Conservation (phyloP, 2,797 vertebrate genomes). For the Amniataba percoides region DNA sequence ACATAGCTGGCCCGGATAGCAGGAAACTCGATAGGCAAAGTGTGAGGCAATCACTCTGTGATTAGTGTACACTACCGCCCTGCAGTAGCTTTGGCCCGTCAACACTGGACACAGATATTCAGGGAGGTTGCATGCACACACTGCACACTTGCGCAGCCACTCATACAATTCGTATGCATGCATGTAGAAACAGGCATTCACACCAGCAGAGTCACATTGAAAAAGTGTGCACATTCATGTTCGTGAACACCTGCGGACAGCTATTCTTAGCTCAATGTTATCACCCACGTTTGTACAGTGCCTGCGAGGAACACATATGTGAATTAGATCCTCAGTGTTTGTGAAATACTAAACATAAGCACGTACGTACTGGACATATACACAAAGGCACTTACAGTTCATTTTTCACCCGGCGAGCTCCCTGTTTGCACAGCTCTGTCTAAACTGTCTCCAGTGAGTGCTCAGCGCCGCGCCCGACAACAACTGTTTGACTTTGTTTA, state of each 20-base stretch:
- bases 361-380: background rate
- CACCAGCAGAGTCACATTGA: background rate
- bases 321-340: constrained; percentile 17
- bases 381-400: constrained; percentile 24
- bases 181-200: constrained; percentile 1
- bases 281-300: constrained; percentile 1
- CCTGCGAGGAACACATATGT: constrained; percentile 5
- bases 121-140: constrained; percentile 3
- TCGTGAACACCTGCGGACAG: background rate
- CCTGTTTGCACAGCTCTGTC: constrained; percentile 46
- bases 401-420: constrained; percentile 13
- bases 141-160: constrained; percentile 5
- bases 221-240: background rate
- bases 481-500: constrained; percentile 39
- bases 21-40: constrained; percentile 66
- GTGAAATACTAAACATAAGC: background rate
- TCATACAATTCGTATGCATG: background rate
- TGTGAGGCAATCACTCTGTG: constrained; percentile 57
- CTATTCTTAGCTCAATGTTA: constrained; percentile 29
- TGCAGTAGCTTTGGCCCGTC: constrained; percentile 24
- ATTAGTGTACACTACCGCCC: constrained; percentile 31
- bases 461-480: constrained; percentile 13
- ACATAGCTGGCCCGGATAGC: constrained; percentile 53
- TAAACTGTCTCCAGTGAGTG: constrained; percentile 45
- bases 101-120: constrained; percentile 12